A percentile compares a stretch with the other conserved stretches of the same genome.
These are phyloP conservation scores for Hypsopygia costalis DNA, from an alignment of 2,888 invertebrate genomes.

Conservation along the genomic window DNA sequence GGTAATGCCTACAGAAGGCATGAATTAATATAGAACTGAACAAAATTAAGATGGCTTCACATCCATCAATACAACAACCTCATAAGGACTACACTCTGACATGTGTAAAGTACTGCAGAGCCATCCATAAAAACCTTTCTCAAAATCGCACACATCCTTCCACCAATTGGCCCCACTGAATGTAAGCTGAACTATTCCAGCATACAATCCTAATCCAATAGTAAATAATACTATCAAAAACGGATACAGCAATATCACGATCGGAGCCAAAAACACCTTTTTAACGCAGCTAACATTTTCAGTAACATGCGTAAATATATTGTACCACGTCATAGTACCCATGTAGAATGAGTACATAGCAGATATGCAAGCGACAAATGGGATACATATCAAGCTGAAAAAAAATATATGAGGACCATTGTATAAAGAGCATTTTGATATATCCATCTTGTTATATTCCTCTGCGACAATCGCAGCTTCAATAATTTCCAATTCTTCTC, in stretches of 20 bases:
- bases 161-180: constrained; percentile 85
- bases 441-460: constrained; percentile 78
- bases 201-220: constrained; percentile 83
- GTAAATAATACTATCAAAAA: constrained; percentile 84
- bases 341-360: constrained; percentile 86
- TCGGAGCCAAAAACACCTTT: constrained; percentile 83
- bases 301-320: constrained; percentile 84
- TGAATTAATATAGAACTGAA: not conserved
- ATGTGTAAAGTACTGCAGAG: constrained; percentile 83
- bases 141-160: constrained; percentile 86
- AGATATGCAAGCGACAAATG: constrained; percentile 83
- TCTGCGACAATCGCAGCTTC: constrained; percentile 82
- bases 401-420: constrained; percentile 84
- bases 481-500: constrained; percentile 85
- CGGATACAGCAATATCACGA: constrained; percentile 85
- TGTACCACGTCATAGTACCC: constrained; percentile 89
- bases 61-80: constrained; percentile 84
- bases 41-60: constrained; percentile 51
- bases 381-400: constrained; percentile 83
- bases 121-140: constrained; percentile 91
- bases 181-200: constrained; percentile 84
- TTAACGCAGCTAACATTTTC: constrained; percentile 83
- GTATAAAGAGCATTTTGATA: constrained; percentile 76
- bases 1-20: not conserved
- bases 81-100: constrained; percentile 88